phyloP scores from a whole-genome alignment of 2,797 vertebrate genomes.

The Pyrocephalus nanus region DNA sequence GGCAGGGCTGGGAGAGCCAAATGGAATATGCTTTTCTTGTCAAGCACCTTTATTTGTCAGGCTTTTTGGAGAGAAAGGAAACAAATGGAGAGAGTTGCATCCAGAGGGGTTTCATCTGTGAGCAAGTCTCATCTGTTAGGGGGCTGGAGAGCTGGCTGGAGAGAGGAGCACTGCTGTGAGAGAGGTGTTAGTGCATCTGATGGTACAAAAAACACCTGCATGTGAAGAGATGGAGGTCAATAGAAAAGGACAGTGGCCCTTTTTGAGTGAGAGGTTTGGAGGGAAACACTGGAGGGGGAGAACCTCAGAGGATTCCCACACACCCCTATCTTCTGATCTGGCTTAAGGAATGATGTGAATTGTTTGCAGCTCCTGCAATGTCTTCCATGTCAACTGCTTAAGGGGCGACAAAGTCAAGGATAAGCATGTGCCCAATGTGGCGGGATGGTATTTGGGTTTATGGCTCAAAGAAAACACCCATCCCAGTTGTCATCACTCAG shows the following conservation, averaged over 20 bases:
- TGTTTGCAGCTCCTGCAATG: not conserved
- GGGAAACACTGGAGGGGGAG: not conserved
- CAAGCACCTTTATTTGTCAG: not conserved
- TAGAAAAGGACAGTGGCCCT: not conserved
- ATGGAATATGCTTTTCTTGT: not conserved
- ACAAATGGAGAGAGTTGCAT: not conserved
- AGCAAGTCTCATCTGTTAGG: fast-evolving
- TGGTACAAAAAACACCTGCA: not conserved
- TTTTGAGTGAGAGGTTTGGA: not conserved
- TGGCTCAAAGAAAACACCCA: not conserved
- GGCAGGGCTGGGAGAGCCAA: not conserved
- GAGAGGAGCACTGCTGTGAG: not conserved
- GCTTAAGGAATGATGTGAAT: not conserved
- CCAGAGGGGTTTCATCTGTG: fast-evolving
- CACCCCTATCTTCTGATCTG: not conserved
- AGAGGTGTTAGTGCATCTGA: not conserved
- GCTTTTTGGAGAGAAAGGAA: not conserved
- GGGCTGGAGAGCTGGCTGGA: not conserved
- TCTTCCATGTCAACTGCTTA: not conserved
- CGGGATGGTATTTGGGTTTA: not conserved
- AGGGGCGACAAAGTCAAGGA: not conserved
- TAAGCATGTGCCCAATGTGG: not conserved
- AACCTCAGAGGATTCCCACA: not conserved
- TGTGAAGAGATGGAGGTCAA: fast-evolving
- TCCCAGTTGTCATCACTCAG: fast-evolving